These are phyloP conservation scores for Lasioglossum leucozonium DNA, from an alignment of 2,888 invertebrate genomes.

Conservation along the genomic window DNA sequence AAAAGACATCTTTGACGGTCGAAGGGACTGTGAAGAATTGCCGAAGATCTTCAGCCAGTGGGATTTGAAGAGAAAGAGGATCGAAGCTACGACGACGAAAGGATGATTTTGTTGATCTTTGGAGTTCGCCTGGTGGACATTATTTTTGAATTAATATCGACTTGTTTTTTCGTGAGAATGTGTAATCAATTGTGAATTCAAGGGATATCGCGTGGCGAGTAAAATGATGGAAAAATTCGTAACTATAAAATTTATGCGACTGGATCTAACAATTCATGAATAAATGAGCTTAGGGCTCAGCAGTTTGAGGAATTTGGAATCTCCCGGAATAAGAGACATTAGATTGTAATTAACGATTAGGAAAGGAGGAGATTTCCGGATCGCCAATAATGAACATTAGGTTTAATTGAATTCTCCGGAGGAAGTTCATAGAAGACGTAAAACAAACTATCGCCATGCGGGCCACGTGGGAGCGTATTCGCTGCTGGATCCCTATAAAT, in stretches of 20 bases:
- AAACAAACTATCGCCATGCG: conserved; percentile 71
- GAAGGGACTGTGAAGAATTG: background rate
- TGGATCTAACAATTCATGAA: background rate
- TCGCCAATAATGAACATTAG: conserved; percentile 30
- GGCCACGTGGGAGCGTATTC: conserved; percentile 62
- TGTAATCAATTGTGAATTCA: background rate
- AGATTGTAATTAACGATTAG: conserved; percentile 24
- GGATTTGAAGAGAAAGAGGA: background rate
- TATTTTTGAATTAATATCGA: too few species aligned
- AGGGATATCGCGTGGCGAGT: background rate
- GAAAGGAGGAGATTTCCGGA: background rate
- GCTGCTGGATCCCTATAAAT: conserved; percentile 72
- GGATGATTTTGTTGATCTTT: background rate
- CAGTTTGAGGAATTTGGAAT: background rate
- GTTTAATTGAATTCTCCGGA: conserved; percentile 59
- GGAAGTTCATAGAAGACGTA: conserved; percentile 59
- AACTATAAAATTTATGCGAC: background rate
- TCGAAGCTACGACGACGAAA: background rate
- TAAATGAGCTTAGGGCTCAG: background rate
- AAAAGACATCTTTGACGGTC: background rate
- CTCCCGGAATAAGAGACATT: conserved; percentile 49
- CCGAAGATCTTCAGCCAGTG: background rate
- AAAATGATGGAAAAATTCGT: background rate
- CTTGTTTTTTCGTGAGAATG: too few species aligned
- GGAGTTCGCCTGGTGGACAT: background rate